Base-by-base conservation (phyloP, 2,113 vertebrate species). In the Lipophrys pholis region DNA sequence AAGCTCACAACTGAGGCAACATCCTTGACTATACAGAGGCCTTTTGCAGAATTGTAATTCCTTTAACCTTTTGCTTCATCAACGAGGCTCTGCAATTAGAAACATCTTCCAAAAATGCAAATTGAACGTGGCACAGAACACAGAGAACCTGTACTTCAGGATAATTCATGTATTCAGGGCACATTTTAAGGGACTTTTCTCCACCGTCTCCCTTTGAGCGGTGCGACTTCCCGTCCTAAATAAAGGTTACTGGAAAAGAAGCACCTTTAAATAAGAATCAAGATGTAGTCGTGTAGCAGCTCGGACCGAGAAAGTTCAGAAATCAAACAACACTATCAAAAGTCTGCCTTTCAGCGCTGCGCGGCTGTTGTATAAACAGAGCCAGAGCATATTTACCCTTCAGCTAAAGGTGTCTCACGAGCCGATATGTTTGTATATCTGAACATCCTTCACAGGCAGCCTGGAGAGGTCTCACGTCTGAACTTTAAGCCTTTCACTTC, bases 371-470 rank as follows among this genome's bases (percentile, higher is more conserved):
- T 66, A 80, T 74, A 80, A 88, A 89, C 81, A 85, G 68, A 86
- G 41, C 62, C 75, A 52, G 66, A 84, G 80, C 62, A 78, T 81
- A 83, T 90, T 92, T 87, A 85, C 80, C 82, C 87, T 82, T 86
- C 83, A 85, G 82, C 86, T 68, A 85, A 86, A 86, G 79, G 82
- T 67, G 81, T 90, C 89, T 87, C 82, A 65, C 45, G 84, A 81
- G 85, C 55, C 71, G 48, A 68, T 60, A 69, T 86, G 85, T 88
- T 90, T 85, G 67, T 83, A 73, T 80, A 86, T 80, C 67, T 81
- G 71, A 90, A 87, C 80, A 90, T 84, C 77, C 84, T 81, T 83
- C 75, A 81, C 78, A 54, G 75, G 75, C 49, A 59, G 86, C 75
- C 81, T 78, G 59, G 73, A 84, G 73, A 83, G 76, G 73, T 70